Conservation (phyloP, 2,113 vertebrate species). For the Rhynchopsitta pachyrhyncha region DNA sequence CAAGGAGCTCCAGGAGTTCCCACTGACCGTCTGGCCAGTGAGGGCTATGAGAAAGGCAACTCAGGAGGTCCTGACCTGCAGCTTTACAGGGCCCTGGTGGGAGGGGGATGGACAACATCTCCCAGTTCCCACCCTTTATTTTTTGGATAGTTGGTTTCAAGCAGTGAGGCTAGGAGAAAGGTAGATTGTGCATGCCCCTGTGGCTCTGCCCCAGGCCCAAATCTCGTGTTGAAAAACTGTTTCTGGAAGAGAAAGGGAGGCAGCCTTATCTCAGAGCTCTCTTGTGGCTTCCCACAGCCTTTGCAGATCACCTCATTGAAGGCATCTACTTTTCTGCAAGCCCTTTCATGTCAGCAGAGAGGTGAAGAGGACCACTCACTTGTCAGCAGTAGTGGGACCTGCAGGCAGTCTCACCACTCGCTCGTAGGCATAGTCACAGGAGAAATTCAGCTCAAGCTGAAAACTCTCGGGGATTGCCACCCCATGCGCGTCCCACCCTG, state of each 20-base stretch:
- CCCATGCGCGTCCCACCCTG: background rate
- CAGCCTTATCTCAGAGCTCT: background rate
- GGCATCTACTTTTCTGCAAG: background rate
- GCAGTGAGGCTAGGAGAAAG: background rate
- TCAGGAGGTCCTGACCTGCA: background rate
- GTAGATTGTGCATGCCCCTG: fast-evolving
- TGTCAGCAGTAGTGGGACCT: constrained; percentile 30
- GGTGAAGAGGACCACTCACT: constrained; percentile 28
- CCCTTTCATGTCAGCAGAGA: background rate
- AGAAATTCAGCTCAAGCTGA: constrained; percentile 44
- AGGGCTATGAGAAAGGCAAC: background rate
- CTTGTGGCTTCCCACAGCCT: background rate
- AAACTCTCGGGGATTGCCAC: constrained; percentile 35
- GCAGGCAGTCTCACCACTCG: constrained; percentile 57
- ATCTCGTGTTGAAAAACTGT: background rate
- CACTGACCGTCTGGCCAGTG: background rate
- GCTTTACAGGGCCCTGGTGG: background rate
- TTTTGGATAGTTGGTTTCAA: background rate
- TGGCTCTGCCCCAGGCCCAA: background rate
- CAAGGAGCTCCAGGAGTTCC: background rate
- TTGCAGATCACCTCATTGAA: background rate
- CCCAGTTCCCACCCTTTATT: background rate
- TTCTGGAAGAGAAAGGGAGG: background rate
- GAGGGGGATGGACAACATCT: background rate
- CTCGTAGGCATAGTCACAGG: constrained; percentile 60